Conservation (phyloP, 2,888 invertebrate genomes). For the Noctua comes region DNA sequence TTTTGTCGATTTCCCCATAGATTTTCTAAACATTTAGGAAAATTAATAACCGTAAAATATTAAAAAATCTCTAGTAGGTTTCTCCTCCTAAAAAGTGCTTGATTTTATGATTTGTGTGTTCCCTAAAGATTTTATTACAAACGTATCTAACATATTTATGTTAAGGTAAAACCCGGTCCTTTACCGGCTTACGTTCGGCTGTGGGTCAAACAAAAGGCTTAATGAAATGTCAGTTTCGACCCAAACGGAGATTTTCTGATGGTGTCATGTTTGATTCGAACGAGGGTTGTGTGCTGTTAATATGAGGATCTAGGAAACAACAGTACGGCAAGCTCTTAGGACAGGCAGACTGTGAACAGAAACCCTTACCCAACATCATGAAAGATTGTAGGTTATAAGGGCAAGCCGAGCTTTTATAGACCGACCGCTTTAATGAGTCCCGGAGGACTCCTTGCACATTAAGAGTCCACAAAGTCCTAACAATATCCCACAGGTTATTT, state of each 20-base stretch:
- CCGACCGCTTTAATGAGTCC: no score
- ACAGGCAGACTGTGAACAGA: not conserved
- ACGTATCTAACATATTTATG: not conserved
- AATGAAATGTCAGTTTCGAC: slow-evolving; percentile 13
- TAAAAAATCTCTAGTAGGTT: not conserved
- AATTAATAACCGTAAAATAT: not conserved
- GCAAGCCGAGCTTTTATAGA: no score
- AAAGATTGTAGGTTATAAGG: no score
- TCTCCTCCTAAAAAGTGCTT: not conserved
- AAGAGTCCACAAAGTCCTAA: no score
- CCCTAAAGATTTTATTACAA: not conserved
- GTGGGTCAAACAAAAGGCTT: not conserved
- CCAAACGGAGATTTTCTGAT: not conserved
- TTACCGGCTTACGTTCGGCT: not conserved
- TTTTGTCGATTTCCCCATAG: no score
- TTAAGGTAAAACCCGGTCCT: no score
- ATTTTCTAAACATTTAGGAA: no score
- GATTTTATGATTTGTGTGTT: no score
- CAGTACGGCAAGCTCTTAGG: no score
- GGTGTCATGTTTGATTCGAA: not conserved
- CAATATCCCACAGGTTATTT: no score
- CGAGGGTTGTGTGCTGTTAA: not conserved
- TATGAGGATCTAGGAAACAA: not conserved
- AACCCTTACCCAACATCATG: not conserved
- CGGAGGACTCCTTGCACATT: no score